Conservation (phyloP, 2,888 invertebrate genomes). For the Agapostemon virescens region DNA sequence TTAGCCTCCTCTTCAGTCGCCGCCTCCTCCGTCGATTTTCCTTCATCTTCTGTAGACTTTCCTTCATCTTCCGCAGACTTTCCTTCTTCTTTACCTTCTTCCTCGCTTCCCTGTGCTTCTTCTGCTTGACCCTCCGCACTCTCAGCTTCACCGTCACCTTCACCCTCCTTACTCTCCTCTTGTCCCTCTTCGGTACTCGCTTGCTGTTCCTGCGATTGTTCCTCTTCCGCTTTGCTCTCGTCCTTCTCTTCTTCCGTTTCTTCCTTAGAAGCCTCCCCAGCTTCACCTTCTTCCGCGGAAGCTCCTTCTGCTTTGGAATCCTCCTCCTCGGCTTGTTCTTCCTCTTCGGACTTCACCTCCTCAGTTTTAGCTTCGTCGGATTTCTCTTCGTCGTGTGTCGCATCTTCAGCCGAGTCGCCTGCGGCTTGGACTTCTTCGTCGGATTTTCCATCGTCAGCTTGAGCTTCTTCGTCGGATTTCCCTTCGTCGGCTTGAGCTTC, state of each 20-base stretch:
- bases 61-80: conserved; percentile 56
- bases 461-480: conserved; percentile 53
- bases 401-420: conserved; percentile 48
- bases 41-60: too few species aligned
- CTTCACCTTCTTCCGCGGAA: conserved; percentile 57
- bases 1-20: conserved; percentile 36
- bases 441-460: conserved; percentile 47
- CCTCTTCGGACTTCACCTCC: conserved; percentile 58
- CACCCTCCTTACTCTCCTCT: conserved; percentile 44
- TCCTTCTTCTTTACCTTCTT: conserved; percentile 38
- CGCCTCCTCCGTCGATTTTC: conserved; percentile 47
- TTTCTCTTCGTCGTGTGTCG: conserved; percentile 49
- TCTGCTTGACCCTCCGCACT: conserved; percentile 48
- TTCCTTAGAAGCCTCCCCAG: conserved; percentile 51
- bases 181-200: conserved; percentile 60
- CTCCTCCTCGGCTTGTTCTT: conserved; percentile 48
- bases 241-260: conserved; percentile 47
- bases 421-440: conserved; percentile 40
- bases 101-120: conserved; percentile 40
- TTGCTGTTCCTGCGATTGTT: conserved; percentile 60
- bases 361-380: conserved; percentile 58
- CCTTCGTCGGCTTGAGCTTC: conserved; percentile 36
- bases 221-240: conserved; percentile 65
- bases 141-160: conserved; percentile 47
- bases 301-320: conserved; percentile 58